These are phyloP conservation scores for Xiphophorus couchianus DNA, from an alignment of 2,113 vertebrate species.

Conservation along the genomic window DNA sequence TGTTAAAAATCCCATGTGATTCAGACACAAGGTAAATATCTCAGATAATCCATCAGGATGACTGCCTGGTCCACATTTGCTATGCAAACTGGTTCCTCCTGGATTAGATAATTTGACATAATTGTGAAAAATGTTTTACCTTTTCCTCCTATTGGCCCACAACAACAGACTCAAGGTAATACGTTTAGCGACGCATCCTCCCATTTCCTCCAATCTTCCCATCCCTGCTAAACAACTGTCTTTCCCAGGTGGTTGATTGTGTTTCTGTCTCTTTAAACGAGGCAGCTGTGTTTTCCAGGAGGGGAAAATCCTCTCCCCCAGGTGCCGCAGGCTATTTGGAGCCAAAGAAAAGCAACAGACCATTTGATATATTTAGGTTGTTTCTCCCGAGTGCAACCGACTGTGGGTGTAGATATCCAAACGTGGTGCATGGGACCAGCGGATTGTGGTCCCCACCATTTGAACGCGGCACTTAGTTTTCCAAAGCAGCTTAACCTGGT, in stretches of 20 bases:
- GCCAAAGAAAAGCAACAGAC: slow-evolving; percentile 11
- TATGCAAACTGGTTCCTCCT: not conserved
- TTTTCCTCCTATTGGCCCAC: not conserved
- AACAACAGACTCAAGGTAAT: slow-evolving; percentile 1
- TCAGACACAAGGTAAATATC: not conserved
- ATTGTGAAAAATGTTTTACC: not conserved
- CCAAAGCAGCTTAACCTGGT: not conserved
- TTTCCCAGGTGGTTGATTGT: slow-evolving; percentile 49
- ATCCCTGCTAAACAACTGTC: slow-evolving; percentile 20
- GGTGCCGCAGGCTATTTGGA: slow-evolving; percentile 12
- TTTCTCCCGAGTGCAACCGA: not conserved
- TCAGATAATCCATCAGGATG: not conserved
- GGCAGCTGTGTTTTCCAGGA: slow-evolving; percentile 39
- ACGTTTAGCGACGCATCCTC: slow-evolving; percentile 16
- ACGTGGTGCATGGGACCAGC: not conserved
- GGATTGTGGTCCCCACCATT: not conserved
- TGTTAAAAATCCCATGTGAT: not conserved
- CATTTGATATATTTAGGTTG: not conserved
- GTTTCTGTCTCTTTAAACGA: slow-evolving; percentile 8
- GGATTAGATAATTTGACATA: not conserved
- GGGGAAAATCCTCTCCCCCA: slow-evolving; percentile 23
- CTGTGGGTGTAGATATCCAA: not conserved
- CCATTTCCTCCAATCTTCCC: slow-evolving; percentile 6
- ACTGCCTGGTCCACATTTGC: not conserved
- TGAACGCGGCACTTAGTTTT: not conserved